phyloP scores from a whole-genome alignment of 2,888 invertebrate species.

The Lithodes maja region DNA sequence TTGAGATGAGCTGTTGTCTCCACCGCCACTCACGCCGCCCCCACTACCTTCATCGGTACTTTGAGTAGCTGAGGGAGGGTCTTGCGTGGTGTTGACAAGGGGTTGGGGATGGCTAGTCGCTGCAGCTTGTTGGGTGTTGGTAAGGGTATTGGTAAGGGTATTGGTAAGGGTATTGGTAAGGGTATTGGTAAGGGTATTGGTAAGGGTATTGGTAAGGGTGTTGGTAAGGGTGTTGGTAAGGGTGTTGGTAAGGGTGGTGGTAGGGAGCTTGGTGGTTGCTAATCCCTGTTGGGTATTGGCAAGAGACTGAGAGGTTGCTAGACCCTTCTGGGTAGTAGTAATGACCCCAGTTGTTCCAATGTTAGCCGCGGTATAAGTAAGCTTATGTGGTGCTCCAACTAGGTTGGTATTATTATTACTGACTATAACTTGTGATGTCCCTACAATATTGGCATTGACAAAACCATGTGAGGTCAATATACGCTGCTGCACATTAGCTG shows the following conservation, averaged over 20 bases:
- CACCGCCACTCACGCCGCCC: constrained; percentile 25
- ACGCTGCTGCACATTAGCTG: background rate
- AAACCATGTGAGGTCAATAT: background rate
- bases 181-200: too few species aligned
- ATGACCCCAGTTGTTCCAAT: background rate
- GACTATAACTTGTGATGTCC: background rate
- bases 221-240: background rate
- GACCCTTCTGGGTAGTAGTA: background rate
- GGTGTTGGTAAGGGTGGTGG: background rate
- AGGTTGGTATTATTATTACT: background rate
- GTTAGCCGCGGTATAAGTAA: background rate
- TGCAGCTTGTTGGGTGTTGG: background rate
- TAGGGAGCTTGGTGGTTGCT: background rate
- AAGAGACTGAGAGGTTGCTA: background rate
- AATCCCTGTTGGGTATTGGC: background rate
- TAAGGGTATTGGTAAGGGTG: too few species aligned
- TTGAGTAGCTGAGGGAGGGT: background rate
- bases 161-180: too few species aligned
- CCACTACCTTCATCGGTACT: background rate
- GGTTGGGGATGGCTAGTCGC: background rate
- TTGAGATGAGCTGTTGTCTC: constrained; percentile 42
- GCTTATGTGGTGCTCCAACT: background rate
- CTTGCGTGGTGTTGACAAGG: background rate
- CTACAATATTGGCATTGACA: background rate
- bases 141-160: too few species aligned